Evolutionary conservation across 1,140 invertebrate genomes (phyloP).

Genomic region (Scaptomyza graminum): DNA sequence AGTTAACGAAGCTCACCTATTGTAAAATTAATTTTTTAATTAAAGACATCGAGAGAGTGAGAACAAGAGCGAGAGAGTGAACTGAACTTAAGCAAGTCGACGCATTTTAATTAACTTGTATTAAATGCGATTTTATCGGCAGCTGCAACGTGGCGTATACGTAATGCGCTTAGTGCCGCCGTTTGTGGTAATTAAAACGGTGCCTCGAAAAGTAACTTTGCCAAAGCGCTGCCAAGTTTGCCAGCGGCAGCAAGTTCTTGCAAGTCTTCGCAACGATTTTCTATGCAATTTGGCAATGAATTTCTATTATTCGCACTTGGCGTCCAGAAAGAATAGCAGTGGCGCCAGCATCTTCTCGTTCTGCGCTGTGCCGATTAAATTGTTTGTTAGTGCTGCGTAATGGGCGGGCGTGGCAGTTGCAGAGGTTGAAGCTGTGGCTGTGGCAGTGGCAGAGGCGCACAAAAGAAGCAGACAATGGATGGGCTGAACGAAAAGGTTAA

Average conservation of each 20-base stretch:
- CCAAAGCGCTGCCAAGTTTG: slow-evolving; percentile 47
- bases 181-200: slow-evolving; percentile 79
- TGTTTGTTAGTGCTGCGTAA: slow-evolving; percentile 57
- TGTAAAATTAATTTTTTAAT: slow-evolving; percentile 74
- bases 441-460: slow-evolving; percentile 1
- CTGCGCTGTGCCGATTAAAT: slow-evolving; percentile 36
- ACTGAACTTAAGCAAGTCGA: slow-evolving; percentile 45
- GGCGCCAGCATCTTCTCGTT: slow-evolving; percentile 5
- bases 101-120: slow-evolving; percentile 76
- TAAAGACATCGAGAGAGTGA: slow-evolving; percentile 40
- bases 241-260: slow-evolving; percentile 48
- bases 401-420: slow-evolving; percentile 33
- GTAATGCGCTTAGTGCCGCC: slow-evolving; percentile 70
- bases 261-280: slow-evolving; percentile 65
- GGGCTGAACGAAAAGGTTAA: slow-evolving; percentile 71
- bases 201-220: slow-evolving; percentile 52
- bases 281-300: slow-evolving; percentile 80
- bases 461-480: slow-evolving; percentile 63
- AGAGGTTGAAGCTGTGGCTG: slow-evolving; percentile 1
- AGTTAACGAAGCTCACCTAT: slow-evolving; percentile 31
- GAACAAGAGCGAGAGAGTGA: slow-evolving; percentile 6
- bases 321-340: slow-evolving; percentile 10
- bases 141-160: slow-evolving; percentile 65
- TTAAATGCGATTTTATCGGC: slow-evolving; percentile 76
- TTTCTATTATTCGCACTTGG: slow-evolving; percentile 72